Evolutionary conservation across 1,140 invertebrate species (phyloP).

Genomic region (Thaumatotibia leucotreta): DNA sequence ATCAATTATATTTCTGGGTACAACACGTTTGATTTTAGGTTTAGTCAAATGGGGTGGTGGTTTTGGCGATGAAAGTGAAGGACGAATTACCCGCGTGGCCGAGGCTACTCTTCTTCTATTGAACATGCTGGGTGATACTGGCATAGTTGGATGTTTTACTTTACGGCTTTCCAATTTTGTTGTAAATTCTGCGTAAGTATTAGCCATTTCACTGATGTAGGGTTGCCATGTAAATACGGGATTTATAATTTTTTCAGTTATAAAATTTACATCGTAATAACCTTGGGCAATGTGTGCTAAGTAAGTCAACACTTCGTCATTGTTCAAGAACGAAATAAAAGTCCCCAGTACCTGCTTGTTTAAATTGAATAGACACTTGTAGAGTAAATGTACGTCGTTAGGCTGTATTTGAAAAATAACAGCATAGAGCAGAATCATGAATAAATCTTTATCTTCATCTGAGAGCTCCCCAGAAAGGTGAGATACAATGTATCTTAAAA

Average conservation of each 20-base stretch:
- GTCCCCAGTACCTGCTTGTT: conserved; percentile 49
- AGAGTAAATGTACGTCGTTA: conserved; percentile 40
- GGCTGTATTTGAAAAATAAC: conserved; percentile 51
- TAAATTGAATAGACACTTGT: conserved; percentile 62
- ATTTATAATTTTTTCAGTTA: conserved; percentile 66
- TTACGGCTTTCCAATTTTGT: conserved; percentile 52
- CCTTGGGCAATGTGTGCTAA: conserved; percentile 53
- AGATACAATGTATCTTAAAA: conserved; percentile 40
- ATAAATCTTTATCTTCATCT: conserved; percentile 54
- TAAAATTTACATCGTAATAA: conserved; percentile 67
- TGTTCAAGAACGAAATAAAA: conserved; percentile 58
- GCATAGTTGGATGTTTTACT: conserved; percentile 55
- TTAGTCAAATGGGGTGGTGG: conserved; percentile 49
- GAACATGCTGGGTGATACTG: conserved; percentile 53
- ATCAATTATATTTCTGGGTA: conserved; percentile 57
- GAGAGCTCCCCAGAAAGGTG: conserved; percentile 42
- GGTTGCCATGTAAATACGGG: conserved; percentile 67
- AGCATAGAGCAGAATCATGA: conserved; percentile 49
- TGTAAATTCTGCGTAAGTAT: conserved; percentile 58
- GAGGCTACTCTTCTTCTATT: conserved; percentile 43
- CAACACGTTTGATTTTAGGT: conserved; percentile 50
- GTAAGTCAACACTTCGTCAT: conserved; percentile 45
- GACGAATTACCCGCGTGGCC: neutral
- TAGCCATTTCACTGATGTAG: conserved; percentile 57
- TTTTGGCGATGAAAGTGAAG: conserved; percentile 20